Base-by-base conservation (phyloP, 2,888 invertebrate genomes). In the Tipula lateralis region DNA sequence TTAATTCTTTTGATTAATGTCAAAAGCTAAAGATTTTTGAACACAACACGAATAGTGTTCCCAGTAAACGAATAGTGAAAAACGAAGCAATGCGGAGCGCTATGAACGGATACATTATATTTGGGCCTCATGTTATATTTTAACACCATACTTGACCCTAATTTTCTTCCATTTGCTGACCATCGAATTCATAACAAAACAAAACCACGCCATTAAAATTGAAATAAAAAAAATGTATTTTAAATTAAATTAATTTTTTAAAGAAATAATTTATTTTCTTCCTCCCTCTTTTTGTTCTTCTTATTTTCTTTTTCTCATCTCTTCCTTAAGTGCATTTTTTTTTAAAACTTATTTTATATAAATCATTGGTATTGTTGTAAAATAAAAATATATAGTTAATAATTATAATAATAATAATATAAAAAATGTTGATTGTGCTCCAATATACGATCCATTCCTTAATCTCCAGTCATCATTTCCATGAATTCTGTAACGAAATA, bases 391-490 rank as follows among this genome's bases (percentile, higher is more conserved):
- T n/a, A n/a, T n/a, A n/a, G n/a, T n/a, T n/a, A n/a, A n/a, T n/a
- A n/a, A n/a, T n/a, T n/a, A n/a, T n/a, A n/a, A n/a, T n/a, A 50
- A 24, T 66, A 66, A 66, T 24, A 66, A 24, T 24, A 24, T 9
- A 66, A 24, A 66, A 66, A 66, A 66, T 19, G 66, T 66, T 19
- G 1, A 24, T 66, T 66, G n/a, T n/a, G 66, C 66, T 66, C 24
- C 19, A 66, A 66, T 44, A 24, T 30, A 16, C 32, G 82, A 30
- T 29, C 30, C 30, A 82, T 29, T n/a, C 82, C n/a, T 91, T 93
- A 94, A 89, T 94, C 94, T 66, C 94, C 94, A 85, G 94, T 94
- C 94, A 95, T 95, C 94, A 94, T 94, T 88, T 93, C 94, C 94
- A 94, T 94, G 90, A 95, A 94, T 90, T 95, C 94, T 95, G 93